Conservation (phyloP, 2,888 invertebrate genomes). For the Agrotis exclamationis region DNA sequence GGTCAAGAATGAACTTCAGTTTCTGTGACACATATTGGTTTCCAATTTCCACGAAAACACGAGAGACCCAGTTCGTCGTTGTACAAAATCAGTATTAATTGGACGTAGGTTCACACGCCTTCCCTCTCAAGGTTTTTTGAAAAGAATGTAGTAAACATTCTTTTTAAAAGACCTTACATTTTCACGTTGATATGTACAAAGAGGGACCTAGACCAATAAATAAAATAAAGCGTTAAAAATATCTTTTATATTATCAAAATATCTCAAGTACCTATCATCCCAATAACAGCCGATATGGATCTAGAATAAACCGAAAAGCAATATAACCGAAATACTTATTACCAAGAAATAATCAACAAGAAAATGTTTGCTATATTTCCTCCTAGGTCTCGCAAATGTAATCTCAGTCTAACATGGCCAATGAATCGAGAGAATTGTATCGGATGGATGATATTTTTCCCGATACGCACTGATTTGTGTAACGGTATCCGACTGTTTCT, state of each 20-base stretch:
- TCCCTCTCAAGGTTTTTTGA: no score
- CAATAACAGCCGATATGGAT: constrained; percentile 20
- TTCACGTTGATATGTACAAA: background rate
- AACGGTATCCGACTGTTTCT: constrained; percentile 60
- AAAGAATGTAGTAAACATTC: no score
- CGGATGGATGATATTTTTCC: constrained; percentile 64
- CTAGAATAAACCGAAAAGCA: constrained; percentile 21
- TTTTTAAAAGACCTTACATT: background rate
- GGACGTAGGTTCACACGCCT: background rate
- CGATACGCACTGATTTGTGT: constrained; percentile 63
- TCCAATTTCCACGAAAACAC: background rate
- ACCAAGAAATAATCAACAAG: constrained; percentile 35
- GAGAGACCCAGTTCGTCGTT: background rate
- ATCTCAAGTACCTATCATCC: background rate
- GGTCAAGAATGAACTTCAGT: background rate
- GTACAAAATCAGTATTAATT: background rate
- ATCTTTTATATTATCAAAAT: constrained; percentile 7
- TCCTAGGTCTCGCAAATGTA: constrained; percentile 52
- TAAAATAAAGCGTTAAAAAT: background rate
- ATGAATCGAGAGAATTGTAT: constrained; percentile 66
- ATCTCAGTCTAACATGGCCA: constrained; percentile 58
- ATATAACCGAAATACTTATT: constrained; percentile 19
- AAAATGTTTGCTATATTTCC: constrained; percentile 43
- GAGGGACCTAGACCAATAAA: background rate
- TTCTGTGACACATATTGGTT: background rate